Evolutionary conservation across 1,140 invertebrate genomes (phyloP), one percentile per base, ranked within the genome.

Genomic region (Drosophila ercepeae): DNA sequence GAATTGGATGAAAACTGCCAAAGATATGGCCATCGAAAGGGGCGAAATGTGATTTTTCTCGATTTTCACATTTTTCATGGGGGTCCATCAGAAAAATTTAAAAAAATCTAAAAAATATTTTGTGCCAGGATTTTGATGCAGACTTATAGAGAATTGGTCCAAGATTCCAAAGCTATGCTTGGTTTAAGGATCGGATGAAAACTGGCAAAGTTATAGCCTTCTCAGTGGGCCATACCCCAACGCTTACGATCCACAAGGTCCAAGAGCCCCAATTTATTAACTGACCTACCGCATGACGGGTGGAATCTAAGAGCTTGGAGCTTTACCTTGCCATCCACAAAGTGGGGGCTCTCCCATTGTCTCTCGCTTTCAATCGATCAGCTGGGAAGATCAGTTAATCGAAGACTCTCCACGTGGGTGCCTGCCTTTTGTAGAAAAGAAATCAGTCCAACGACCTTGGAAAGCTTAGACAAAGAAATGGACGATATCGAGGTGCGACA

Each of bases 401-500:
- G 53, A 0, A 3, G 2, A 34, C 18, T 45, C 39, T 64, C 59
- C 61, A 65, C 59, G 61, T 65, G 54, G 9, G n/a, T 7, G 16
- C 8, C 14, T 16, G 14, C n/a, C 8, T 29, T 29, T 29, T 9
- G 27, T 29, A 8, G 27, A 29, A 3, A n/a, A 32, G 3, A 32
- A n/a, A n/a, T n/a, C n/a, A n/a, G n/a, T n/a, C n/a, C 9, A 8
- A 27, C 27, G 27, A 32, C 29, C 11, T 9, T 32, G 29, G 3
- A n/a, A 9, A 32, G 9, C 0, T 4, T 1, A 7, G 25, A 21
- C 21, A 21, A 21, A 21, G 4, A 27, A 5, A 32, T 32, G 29
- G 29, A 32, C 45, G 48, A 51, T 1, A 53, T 84, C 11, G 36
- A 45, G n/a, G 19, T 86, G 1, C 58, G 59, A 13, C 58, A 65